Evolutionary conservation across 2,797 vertebrate species (phyloP).

Genomic region (Gallinago stenura): DNA sequence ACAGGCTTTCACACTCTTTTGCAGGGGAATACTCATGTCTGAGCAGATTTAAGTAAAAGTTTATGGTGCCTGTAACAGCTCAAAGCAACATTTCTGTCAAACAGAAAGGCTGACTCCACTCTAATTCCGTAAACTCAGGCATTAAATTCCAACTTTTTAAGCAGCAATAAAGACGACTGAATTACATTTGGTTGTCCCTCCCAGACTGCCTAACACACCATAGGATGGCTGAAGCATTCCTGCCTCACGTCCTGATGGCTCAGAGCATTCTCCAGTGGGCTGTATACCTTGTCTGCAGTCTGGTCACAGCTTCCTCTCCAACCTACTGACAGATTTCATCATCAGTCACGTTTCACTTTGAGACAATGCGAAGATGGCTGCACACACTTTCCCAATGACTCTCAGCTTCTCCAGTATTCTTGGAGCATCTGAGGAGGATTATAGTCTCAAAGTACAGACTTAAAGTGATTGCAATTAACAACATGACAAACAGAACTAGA

Average conservation of each 20-base stretch:
- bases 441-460: background rate
- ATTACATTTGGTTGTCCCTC: background rate
- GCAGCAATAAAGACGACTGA: background rate
- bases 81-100: background rate
- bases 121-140: background rate
- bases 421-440: background rate
- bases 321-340: background rate
- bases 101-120: background rate
- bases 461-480: background rate
- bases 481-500: background rate
- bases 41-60: background rate
- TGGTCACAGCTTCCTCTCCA: background rate
- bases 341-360: background rate
- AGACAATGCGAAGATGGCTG: background rate
- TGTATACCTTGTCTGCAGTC: background rate
- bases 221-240: background rate
- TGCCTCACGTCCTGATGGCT: background rate
- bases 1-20: background rate
- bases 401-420: background rate
- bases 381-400: background rate
- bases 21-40: background rate
- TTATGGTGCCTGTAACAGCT: background rate
- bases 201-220: background rate
- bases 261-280: background rate
- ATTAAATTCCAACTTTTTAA: background rate